Conservation (phyloP, 2,888 invertebrate species). For the Drosophila suboccidentalis region DNA sequence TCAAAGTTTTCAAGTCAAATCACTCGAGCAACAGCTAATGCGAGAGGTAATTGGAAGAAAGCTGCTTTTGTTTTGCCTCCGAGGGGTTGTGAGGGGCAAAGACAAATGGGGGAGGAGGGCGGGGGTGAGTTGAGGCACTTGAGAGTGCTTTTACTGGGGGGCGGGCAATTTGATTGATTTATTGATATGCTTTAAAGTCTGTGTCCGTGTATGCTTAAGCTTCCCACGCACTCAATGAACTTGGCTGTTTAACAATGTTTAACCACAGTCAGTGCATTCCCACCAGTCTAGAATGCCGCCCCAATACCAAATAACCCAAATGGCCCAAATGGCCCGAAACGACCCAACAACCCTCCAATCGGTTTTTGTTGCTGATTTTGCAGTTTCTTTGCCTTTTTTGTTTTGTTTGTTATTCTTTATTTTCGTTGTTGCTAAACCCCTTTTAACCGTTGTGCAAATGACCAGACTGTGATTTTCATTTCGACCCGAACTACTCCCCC, state of each 20-base stretch:
- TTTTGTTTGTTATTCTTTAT: conserved; percentile 25
- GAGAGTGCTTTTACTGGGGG: conserved; percentile 45
- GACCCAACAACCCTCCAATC: conserved; percentile 2
- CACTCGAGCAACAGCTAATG: conserved; percentile 69
- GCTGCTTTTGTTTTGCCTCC: conserved; percentile 55
- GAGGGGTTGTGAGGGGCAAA: not conserved
- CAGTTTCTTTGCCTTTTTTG: conserved; percentile 18
- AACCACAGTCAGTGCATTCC: conserved; percentile 48
- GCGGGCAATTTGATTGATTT: conserved; percentile 67
- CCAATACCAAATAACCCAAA: conserved; percentile 19
- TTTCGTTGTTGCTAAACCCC: conserved; percentile 53
- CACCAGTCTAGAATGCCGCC: conserved; percentile 70
- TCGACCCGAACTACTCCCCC: conserved; percentile 32
- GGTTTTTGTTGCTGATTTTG: conserved; percentile 34
- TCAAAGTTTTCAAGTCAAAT: conserved; percentile 76
- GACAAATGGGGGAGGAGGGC: not conserved
- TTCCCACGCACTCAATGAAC: conserved; percentile 80
- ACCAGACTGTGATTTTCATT: conserved; percentile 78
- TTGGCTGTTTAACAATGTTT: conserved; percentile 57
- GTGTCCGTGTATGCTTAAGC: conserved; percentile 40
- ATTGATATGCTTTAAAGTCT: conserved; percentile 46
- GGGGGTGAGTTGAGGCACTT: conserved; percentile 44
- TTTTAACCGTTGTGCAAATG: conserved; percentile 77
- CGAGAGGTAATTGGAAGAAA: conserved; percentile 59
- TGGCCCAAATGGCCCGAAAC: not conserved